These are phyloP conservation scores for Synergus itoensis DNA, from an alignment of 2,888 invertebrate species.

Conservation along the genomic window DNA sequence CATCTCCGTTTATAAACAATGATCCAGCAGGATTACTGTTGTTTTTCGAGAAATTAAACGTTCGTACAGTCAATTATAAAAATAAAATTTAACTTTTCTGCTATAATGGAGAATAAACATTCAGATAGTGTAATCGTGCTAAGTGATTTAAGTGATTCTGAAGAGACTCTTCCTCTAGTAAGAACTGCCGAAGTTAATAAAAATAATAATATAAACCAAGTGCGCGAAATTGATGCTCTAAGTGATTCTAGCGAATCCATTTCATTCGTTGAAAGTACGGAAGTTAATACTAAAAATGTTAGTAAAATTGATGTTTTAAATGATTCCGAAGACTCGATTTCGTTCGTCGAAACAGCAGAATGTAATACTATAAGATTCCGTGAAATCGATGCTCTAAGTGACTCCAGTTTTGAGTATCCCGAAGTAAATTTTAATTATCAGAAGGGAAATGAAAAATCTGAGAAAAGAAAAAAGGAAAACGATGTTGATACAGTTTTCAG, in stretches of 20 bases:
- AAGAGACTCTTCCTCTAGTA: not conserved
- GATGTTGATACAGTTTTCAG: constrained; percentile 38
- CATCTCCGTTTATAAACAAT: not conserved
- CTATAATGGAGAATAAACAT: not conserved
- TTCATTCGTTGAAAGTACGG: not conserved
- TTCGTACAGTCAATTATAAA: not conserved
- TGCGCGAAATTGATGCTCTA: not conserved
- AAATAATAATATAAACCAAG: not conserved
- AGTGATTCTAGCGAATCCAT: not conserved
- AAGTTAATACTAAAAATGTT: not conserved
- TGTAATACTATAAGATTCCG: not conserved
- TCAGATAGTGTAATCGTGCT: not conserved
- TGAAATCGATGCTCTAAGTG: constrained; percentile 33
- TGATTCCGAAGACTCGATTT: constrained; percentile 51
- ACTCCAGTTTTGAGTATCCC: constrained; percentile 53
- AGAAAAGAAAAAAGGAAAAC: constrained; percentile 27
- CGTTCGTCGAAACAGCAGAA: not conserved
- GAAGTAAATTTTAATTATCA: constrained; percentile 50
- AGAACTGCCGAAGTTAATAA: not conserved
- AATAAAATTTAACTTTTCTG: not conserved
- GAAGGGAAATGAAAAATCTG: not conserved
- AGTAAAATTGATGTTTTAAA: constrained; percentile 43
- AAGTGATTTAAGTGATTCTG: not conserved
- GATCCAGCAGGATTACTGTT: not conserved
- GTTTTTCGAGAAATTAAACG: not conserved